These are phyloP conservation scores for Manduca sexta DNA, from an alignment of 1,140 invertebrate species.

Conservation along the genomic window DNA sequence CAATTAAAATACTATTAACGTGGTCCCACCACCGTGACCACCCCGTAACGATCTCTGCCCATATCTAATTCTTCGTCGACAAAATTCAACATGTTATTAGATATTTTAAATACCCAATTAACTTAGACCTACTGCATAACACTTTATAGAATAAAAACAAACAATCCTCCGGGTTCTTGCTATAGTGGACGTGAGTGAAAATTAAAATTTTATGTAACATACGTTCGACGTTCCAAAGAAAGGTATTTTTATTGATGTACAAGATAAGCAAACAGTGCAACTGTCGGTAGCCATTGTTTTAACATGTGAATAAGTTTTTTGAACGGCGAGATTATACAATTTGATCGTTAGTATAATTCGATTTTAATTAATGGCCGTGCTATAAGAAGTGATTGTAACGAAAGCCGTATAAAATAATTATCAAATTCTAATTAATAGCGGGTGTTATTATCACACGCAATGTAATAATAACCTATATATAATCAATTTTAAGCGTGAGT, in stretches of 20 bases:
- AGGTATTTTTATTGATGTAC: conserved; percentile 54
- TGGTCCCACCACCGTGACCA: conserved; percentile 25
- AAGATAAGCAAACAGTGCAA: conserved; percentile 49
- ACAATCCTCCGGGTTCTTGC: conserved; percentile 5
- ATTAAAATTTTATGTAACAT: conserved; percentile 48
- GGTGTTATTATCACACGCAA: too few species aligned
- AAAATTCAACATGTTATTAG: conserved; percentile 21
- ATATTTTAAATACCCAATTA: conserved; percentile 17
- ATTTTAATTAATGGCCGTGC: conserved; percentile 42
- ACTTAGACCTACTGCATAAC: conserved; percentile 1
- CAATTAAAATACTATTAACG: conserved; percentile 54
- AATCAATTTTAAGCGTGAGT: too few species aligned
- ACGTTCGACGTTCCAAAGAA: conserved; percentile 40
- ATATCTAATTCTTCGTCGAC: conserved; percentile 38
- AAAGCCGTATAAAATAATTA: too few species aligned
- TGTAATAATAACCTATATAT: too few species aligned
- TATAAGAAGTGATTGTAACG: neutral
- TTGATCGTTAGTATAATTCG: conserved; percentile 43
- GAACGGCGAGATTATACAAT: conserved; percentile 37
- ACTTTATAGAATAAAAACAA: neutral
- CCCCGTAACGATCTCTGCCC: conserved; percentile 46
- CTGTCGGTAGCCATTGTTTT: conserved; percentile 60
- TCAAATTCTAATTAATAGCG: too few species aligned
- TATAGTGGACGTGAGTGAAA: conserved; percentile 27
- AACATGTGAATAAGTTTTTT: conserved; percentile 53